Percentiles rank a stretch among this genome's conserved stretches.
phyloP scores from a whole-genome alignment of 2,113 vertebrate species.

The Hylia prasina region DNA sequence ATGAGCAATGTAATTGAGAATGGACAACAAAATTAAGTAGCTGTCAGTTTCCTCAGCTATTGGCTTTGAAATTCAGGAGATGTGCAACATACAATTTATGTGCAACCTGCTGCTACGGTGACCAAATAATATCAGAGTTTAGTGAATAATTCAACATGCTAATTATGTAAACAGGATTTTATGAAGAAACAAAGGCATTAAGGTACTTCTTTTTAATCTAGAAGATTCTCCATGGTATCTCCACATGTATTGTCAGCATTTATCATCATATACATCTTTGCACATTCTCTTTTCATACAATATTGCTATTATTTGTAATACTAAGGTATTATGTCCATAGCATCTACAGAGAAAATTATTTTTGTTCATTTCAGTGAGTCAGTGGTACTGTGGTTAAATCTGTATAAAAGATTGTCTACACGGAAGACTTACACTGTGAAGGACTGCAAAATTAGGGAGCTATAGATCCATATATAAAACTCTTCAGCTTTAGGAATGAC shows the following conservation, averaged over 20 bases:
- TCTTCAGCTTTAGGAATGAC: background rate
- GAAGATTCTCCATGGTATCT: background rate
- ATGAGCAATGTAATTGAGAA: background rate
- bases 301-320: background rate
- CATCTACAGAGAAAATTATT: background rate
- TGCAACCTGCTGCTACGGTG: background rate
- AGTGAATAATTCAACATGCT: background rate
- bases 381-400: background rate
- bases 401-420: background rate
- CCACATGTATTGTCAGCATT: background rate
- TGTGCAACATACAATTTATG: background rate
- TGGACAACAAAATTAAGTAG: slow-evolving; percentile 17
- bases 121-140: background rate
- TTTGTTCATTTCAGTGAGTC: background rate
- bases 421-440: background rate
- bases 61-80: background rate
- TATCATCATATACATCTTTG: background rate
- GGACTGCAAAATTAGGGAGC: background rate
- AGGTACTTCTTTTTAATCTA: background rate
- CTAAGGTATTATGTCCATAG: background rate
- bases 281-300: background rate
- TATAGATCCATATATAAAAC: background rate
- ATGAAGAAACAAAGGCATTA: background rate
- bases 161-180: background rate
- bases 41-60: background rate